Base-by-base conservation (phyloP, 2,888 invertebrate genomes). In the Hypomecis punctinalis region DNA sequence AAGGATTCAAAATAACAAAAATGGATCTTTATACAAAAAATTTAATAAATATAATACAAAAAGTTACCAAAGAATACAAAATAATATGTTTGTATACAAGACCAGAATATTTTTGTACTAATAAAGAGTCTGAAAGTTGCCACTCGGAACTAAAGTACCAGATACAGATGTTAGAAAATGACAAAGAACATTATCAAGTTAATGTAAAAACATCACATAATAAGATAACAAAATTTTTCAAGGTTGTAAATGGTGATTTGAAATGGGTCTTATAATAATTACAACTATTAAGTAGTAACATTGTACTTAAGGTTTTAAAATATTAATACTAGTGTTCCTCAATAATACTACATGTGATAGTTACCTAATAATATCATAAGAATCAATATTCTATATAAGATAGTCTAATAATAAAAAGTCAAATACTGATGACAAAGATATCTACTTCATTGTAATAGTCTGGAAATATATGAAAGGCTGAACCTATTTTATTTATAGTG, bases 1-100 rank as follows among this genome's bases (percentile, higher is more conserved):
- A 89, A 81, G 81, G 76, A 69, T 84, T 77, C 65, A 92, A 89
- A 85, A 84, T 90, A 74, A 83, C 76, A 51, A 92, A 86, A 77
- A 93, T 94, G 86, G 93, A 94, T 82, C 71, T 76, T 0, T 94
- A 94, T 75, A 57, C 93, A 6, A 93, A 88, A 77, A 89, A 88
- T 72, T 72, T 91, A 75, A 76, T 91, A 57, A 74, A 72, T 67
- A 76, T 80, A 6, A 81, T 95, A 67, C 91, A 91, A 79, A 90
- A 85, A 75, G 82, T 89, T 57, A 86, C 89, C 33, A 89, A 88
- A 76, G 90, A 91, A 70, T 93, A 91, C 71, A 94, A 94, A 80
- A 80, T 93, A 52, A 81, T 84, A 51, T 82, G 93, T 57, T 72
- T 94, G 42, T 95, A 94, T 73, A 94, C 94, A 57, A 92, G 89